Evolutionary conservation across 2,888 invertebrate species (phyloP), one percentile per base, ranked within the genome.

Genomic region (Agonum fuliginosum): DNA sequence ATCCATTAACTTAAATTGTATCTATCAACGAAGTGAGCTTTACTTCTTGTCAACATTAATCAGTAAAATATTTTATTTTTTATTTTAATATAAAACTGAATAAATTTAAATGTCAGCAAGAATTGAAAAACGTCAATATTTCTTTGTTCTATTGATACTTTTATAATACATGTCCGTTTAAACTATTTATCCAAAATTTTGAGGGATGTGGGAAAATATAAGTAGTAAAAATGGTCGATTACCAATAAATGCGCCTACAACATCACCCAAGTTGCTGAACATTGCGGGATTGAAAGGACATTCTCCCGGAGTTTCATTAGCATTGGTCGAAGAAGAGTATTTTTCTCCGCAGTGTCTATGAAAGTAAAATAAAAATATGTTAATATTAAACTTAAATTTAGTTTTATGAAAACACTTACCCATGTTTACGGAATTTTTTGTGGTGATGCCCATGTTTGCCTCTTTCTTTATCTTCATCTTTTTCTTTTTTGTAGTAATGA

Each of bases 201-300:
- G 27, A 30, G 27, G 62, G 12, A n/a, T n/a, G 27, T 14, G 27
- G 14, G 27, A 34, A 22, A n/a, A 22, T 22, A 20, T 24, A n/a
- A 4, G 3, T 54, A 54, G 24, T 51, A 54, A 48, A 48, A 71
- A 48, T 27, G 17, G 51, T 46, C 34, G 41, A 67, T 75, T 75
- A 75, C 75, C 75, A 67, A 75, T 51, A 14, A 75, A 75, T 48
- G 75, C 48, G 27, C 51, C 62, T 19, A 75, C 34, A 30, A 75
- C 14, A 70, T 70, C 43, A 10, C 30, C 24, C 20, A 75, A 67
- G 43, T 30, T 51, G 1, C 37, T 43, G 27, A 48, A 48, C 34
- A 24, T 20, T 6, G 48, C 34, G 1, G 19, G 24, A 30, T 27
- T 48, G 17, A 75, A 75, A 19, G 65, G 67, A 37, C 65, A 75